Conservation (phyloP, 2,113 vertebrate genomes). For the Naja naja region DNA sequence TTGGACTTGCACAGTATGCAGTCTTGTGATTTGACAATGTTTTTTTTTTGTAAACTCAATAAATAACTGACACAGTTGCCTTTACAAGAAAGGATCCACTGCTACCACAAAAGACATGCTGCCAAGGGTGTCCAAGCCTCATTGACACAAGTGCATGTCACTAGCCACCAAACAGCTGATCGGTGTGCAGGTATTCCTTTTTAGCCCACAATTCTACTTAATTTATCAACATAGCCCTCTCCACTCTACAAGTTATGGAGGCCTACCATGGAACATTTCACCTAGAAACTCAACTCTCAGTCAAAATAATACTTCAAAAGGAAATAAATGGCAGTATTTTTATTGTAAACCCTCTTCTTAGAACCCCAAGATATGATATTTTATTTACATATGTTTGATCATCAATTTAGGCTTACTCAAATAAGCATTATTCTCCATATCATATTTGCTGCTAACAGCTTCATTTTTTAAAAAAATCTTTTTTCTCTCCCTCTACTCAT, state of each 20-base stretch:
- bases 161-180: not conserved
- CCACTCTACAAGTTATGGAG: not conserved
- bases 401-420: not conserved
- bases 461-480: not conserved
- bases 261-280: not conserved
- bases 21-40: not conserved
- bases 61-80: not conserved
- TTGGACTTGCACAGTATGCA: not conserved
- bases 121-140: not conserved
- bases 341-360: not conserved
- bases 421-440: not conserved
- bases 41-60: not conserved
- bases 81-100: not conserved
- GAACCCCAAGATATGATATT: not conserved
- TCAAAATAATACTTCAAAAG: conserved; percentile 9
- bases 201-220: not conserved
- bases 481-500: not conserved
- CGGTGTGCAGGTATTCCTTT: not conserved
- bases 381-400: not conserved
- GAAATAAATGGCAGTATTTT: not conserved
- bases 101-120: not conserved
- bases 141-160: not conserved
- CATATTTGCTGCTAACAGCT: not conserved
- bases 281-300: not conserved
- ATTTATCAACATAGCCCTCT: not conserved